phyloP scores from a whole-genome alignment of 1,140 invertebrate genomes.

The Amphibalanus amphitrite region DNA sequence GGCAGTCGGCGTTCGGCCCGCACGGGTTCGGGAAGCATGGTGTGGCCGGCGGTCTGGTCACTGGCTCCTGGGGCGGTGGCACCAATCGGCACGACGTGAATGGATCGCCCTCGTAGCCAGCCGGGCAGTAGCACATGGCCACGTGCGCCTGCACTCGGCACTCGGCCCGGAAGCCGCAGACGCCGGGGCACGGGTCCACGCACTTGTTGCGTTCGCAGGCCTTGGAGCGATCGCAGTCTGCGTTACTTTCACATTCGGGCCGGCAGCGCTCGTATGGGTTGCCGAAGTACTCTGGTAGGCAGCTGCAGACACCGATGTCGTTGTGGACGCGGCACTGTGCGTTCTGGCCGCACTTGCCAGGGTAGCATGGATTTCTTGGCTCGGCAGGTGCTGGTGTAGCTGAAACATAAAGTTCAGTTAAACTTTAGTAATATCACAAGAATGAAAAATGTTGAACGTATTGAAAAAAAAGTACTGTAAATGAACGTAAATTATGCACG shows the following conservation, averaged over 20 bases:
- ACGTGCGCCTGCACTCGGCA: conserved; percentile 66
- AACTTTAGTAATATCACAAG: no score
- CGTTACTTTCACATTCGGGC: conserved; percentile 59
- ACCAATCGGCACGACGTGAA: conserved; percentile 39
- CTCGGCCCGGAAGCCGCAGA: no score
- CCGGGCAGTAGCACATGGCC: conserved; percentile 61
- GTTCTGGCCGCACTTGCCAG: no score
- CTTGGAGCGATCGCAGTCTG: conserved; percentile 55
- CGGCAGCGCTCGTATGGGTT: conserved; percentile 36
- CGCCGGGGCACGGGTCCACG: no score
- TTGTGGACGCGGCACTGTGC: no score
- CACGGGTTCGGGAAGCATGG: not conserved
- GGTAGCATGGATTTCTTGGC: conserved; percentile 35
- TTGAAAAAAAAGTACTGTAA: no score
- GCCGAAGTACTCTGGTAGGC: no score
- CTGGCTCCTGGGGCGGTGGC: conserved; percentile 24
- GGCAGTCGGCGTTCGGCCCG: no score
- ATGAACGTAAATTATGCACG: no score
- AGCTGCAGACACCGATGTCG: no score
- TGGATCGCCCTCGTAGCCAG: conserved; percentile 66
- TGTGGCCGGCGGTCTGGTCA: conserved; percentile 19
- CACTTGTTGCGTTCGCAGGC: no score
- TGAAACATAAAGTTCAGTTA: conserved; percentile 44
- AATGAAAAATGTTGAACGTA: no score
- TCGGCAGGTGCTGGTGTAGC: conserved; percentile 49